These are phyloP conservation scores for Lepus timidus DNA, from an alignment of 2,113 vertebrate genomes.

Conservation along the genomic window DNA sequence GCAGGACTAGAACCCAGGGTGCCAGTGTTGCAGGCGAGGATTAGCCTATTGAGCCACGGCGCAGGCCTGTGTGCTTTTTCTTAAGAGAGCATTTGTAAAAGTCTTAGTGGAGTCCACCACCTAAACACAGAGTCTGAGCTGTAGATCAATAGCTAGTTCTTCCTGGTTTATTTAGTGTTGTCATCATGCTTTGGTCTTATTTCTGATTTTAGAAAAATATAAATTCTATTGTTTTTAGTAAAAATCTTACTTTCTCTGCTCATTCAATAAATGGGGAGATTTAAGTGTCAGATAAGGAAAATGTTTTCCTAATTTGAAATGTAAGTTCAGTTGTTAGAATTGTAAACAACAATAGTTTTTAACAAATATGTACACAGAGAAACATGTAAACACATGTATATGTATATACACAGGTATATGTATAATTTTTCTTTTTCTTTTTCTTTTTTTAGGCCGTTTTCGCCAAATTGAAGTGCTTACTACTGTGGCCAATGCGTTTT, in stretches of 20 bases:
- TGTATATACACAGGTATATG: neutral
- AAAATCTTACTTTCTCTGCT: slow-evolving; percentile 17
- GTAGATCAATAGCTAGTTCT: neutral
- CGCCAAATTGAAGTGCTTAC: slow-evolving; percentile 98
- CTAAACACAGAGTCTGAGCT: slow-evolving; percentile 30
- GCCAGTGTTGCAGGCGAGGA: no score
- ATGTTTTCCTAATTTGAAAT: slow-evolving; percentile 30
- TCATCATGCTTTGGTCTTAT: slow-evolving; percentile 22
- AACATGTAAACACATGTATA: neutral
- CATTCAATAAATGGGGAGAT: neutral
- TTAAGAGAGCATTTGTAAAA: slow-evolving; percentile 37
- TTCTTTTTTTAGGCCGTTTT: slow-evolving; percentile 93
- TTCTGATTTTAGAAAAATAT: slow-evolving; percentile 22
- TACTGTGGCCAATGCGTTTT: slow-evolving; percentile 97
- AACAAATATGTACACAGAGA: neutral
- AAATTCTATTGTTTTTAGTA: neutral
- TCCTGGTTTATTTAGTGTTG: neutral
- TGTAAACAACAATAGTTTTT: neutral
- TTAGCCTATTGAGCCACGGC: no score
- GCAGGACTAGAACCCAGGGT: no score
- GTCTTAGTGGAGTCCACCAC: neutral
- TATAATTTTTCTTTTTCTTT: neutral
- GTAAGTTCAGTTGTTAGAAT: neutral
- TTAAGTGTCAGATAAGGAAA: neutral
- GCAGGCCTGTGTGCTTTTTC: neutral